Evolutionary conservation across 2,113 vertebrate genomes (phyloP).

Genomic region (Pachycephala philippinensis): DNA sequence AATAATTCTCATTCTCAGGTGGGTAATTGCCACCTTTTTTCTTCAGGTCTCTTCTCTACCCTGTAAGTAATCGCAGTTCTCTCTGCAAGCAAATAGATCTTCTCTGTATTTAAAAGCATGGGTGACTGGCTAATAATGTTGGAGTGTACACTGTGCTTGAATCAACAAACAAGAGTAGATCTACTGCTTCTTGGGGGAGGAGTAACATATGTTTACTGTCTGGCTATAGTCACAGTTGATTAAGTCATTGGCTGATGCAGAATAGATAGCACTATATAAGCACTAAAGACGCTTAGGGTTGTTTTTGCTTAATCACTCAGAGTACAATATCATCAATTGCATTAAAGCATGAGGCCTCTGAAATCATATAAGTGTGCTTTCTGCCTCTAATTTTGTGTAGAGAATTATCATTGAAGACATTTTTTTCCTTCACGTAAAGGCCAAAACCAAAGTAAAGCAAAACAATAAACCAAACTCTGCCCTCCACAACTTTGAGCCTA

Average conservation of each 20-base stretch:
- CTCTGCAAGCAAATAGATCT: background rate
- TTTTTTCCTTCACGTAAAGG: background rate
- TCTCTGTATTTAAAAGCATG: conserved; percentile 12
- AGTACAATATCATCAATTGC: background rate
- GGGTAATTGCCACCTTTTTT: background rate
- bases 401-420: background rate
- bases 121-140: conserved; percentile 5
- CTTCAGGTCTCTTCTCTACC: background rate
- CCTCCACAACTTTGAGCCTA: background rate
- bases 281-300: background rate
- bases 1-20: background rate
- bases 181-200: background rate
- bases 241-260: conserved; percentile 35
- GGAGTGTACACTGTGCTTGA: background rate
- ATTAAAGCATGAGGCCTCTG: background rate
- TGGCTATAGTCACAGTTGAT: conserved; percentile 36
- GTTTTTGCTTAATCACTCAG: background rate
- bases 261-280: background rate
- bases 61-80: background rate
- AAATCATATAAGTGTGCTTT: background rate
- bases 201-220: conserved; percentile 22
- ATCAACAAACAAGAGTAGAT: conserved; percentile 41
- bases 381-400: background rate
- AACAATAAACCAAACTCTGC: background rate
- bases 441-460: background rate